Base-by-base conservation (phyloP, 2,888 invertebrate genomes). In the Diarsia rubi region DNA sequence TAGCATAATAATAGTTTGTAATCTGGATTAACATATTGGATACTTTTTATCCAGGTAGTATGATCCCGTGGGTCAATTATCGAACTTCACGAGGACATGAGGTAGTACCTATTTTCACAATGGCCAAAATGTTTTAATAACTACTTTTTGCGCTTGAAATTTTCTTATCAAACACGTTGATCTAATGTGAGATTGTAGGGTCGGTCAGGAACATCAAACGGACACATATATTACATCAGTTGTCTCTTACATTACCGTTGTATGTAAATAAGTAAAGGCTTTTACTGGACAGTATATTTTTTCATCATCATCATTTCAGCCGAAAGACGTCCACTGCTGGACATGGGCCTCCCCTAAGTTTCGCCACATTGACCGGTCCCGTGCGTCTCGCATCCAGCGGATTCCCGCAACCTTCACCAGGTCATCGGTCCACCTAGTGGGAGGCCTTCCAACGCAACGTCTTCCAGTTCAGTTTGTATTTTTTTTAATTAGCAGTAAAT, bases 121-220 rank as follows among this genome's bases (percentile, higher is more conserved):
- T 67, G 16, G 54, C 21, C 31, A 31, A 42, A 49, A 37, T 27
- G 21, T 54, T 54, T 73, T 64, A 60, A 49, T 54, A 27, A n/a
- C n/a, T n/a, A n/a, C 2, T 54, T 81, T 64, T 75, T 45, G 16
- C 37, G 63, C 27, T 19, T 19, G 12, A 14, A 16, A 24, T 57
- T 57, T 19, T 2, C 52, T 54, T 74, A 68, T 73, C 78, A 47
- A 21, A 6, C 62, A 72, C 62, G 62, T 67, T 79, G 31, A 62
- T 63, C 49, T 31, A 21, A 47, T 47, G 52, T 76, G 9, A 21
- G 27, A 37, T 2, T 60, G 5, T 37, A 5, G 37, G 37, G 60
- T 37, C 37, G 69, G n/a, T 47, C 24, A 71, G 31, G 16, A 45
- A 24, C n/a, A 16, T 24, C 47, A 14, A 31, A 49, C 3, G 11